These are phyloP conservation scores for Cephus rjabovi DNA, from an alignment of 2,888 invertebrate species.

Conservation along the genomic window DNA sequence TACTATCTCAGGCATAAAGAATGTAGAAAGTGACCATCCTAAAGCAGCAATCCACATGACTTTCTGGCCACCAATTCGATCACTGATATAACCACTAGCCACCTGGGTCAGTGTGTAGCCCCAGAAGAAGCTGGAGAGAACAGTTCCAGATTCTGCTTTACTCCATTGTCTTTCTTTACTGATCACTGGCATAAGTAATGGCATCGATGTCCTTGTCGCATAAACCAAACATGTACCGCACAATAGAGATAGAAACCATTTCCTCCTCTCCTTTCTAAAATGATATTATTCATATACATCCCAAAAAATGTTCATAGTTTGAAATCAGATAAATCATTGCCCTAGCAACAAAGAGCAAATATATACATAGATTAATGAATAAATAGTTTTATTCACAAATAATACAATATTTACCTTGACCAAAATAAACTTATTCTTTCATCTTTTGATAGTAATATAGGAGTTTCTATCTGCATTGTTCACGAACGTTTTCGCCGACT, in stretches of 20 bases:
- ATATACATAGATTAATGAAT: constrained; percentile 8
- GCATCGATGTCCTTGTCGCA: constrained; percentile 76
- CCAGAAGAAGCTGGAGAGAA: constrained; percentile 80
- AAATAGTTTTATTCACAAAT: not conserved
- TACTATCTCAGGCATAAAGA: constrained; percentile 71
- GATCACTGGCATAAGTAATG: constrained; percentile 74
- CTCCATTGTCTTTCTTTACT: constrained; percentile 76
- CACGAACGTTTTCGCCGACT: not conserved
- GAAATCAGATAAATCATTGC: not conserved
- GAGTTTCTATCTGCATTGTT: constrained; percentile 34
- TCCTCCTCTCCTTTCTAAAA: constrained; percentile 69
- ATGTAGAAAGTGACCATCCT: constrained; percentile 71
- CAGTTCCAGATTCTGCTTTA: constrained; percentile 77
- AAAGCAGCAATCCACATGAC: constrained; percentile 74
- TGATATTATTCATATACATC: constrained; percentile 5
- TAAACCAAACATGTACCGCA: constrained; percentile 76
- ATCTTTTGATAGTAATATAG: constrained; percentile 27
- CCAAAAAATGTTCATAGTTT: not conserved
- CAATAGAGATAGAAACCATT: constrained; percentile 73
- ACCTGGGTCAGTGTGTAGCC: constrained; percentile 77
- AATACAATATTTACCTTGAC: constrained; percentile 31
- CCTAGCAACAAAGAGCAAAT: constrained; percentile 13
- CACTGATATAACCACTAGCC: constrained; percentile 71
- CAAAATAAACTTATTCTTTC: constrained; percentile 33
- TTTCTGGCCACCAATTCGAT: constrained; percentile 74